Evolutionary conservation across 2,888 invertebrate species (phyloP), one percentile per base, ranked within the genome.

Genomic region (Alviniconcha strummeri): DNA sequence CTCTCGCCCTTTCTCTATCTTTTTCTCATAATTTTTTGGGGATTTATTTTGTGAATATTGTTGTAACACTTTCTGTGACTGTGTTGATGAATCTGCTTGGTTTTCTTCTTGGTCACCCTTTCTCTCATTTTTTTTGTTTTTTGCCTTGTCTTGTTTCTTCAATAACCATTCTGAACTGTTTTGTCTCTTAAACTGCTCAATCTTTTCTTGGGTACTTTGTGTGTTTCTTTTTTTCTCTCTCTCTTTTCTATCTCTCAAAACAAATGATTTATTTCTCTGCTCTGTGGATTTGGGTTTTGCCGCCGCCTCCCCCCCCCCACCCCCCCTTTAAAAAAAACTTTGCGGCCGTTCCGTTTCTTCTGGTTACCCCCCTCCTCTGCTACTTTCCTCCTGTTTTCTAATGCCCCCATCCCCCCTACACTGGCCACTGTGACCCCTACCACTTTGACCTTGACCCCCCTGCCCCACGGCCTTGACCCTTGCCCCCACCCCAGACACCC

Each of bases 401-500:
- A 11, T 57, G 7, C 55, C 15, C 15, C 55, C 55, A n/a, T 0
- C n/a, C 11, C 9, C 52, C n/a, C 13, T 17, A 55, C n/a, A 17
- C 5, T 17, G 17, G 19, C 17, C 13, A 17, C 57, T 19, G 5
- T 15, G 15, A 6, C 36, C 36, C 7, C 8, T 13, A 8, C 57
- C 4, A 9, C 52, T 15, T 13, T 9, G 36, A 17, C 52, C 72
- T 57, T 15, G 13, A 52, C 17, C 64, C 52, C 19, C 13, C 71
- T 19, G n/a, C 7, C 56, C 56, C 17, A 17, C 19, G 54, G 36
- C 64, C 57, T 54, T 55, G 8, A 36, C 36, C 36, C 36, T 36
- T 64, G 64, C 52, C 75, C 75, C 81, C 85, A 82, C 82, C 82
- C 52, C 85, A 89, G 87, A 88, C 86, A 85, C 85, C 85, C 85